A percentile compares a stretch with the other conserved stretches of the same genome.
Conservation (phyloP, 1,140 invertebrate species). For the Drosophila nigrodunni region DNA sequence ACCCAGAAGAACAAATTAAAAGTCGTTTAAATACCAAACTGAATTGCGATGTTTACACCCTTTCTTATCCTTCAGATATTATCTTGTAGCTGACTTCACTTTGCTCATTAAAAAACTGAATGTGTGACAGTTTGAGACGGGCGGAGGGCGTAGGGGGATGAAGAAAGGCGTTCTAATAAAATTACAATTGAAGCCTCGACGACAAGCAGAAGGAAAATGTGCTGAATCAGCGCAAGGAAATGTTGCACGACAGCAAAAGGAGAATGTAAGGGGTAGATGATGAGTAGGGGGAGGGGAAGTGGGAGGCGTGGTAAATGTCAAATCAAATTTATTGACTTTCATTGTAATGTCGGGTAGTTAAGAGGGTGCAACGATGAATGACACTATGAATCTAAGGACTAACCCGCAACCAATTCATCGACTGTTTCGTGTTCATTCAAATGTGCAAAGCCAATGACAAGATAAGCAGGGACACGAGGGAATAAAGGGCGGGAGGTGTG, state of each 20-base stretch:
- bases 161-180: conserved; percentile 55
- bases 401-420: conserved; percentile 33
- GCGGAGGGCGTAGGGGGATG: background rate
- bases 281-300: background rate
- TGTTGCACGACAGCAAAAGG: background rate
- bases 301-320: conserved; percentile 67
- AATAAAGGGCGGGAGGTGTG: background rate
- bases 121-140: conserved; percentile 70
- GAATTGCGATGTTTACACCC: background rate
- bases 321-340: conserved; percentile 83
- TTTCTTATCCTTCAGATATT: background rate
- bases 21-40: background rate
- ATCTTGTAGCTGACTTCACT: background rate
- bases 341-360: conserved; percentile 61
- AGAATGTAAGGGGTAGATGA: background rate
- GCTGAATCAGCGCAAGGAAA: conserved; percentile 68
- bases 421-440: conserved; percentile 71
- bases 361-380: conserved; percentile 33
- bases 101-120: conserved; percentile 74
- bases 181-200: conserved; percentile 66
- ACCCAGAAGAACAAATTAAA: background rate
- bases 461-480: background rate
- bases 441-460: conserved; percentile 79
- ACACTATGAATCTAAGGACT: conserved; percentile 31
- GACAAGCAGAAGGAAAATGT: conserved; percentile 62